Base-by-base conservation (phyloP, 2,113 vertebrate genomes). In the Ancistrus triradiatus region DNA sequence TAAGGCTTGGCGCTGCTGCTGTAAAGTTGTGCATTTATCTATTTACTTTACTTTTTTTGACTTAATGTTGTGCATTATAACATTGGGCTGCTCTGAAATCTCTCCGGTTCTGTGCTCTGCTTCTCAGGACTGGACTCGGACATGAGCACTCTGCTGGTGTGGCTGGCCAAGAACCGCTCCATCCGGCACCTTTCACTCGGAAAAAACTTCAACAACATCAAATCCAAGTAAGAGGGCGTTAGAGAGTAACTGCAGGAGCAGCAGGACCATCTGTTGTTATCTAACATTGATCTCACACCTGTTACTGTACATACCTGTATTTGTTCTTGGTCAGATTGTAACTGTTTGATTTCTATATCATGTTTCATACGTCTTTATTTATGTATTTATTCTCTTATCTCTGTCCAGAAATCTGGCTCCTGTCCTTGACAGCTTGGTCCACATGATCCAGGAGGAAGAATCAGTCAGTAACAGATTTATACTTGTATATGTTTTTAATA, bases 131-230 rank as follows among this genome's bases (percentile, higher is more conserved):
- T 98, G 79, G 95, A 98, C 73, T 92, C 94, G 22, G 95, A 98
- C 60, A 89, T 98, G 57, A 91, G 93, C 55, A 96, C 93, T 21
- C 85, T 98, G 74, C 88, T 98, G 72, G 88, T 95, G 61, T 98
- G 94, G 95, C 88, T 98, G 75, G 91, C 94, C 85, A 98, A 92
- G 89, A 98, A 98, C 83, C 88, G 93, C 69, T 98, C 95, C 7
- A 95, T 98, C 80, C 89, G 89, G 65, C 92, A 98, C 72, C 85
- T 98, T 74, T 93, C 94, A 0, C 82, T 98, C 78, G 95, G 95
- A 76, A 98, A 95, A 86, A 98, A 98, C 75, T 98, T 98, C 88
- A 98, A 91, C 88, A 98, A 95, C 87, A 98, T 98, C 89, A 98
- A 98, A 79, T 92, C 95, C 78, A 98, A 98, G 95, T 98, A 31